Evolutionary conservation across 2,797 vertebrate species (phyloP), one percentile per base, ranked within the genome.

Genomic region (Falco peregrinus): DNA sequence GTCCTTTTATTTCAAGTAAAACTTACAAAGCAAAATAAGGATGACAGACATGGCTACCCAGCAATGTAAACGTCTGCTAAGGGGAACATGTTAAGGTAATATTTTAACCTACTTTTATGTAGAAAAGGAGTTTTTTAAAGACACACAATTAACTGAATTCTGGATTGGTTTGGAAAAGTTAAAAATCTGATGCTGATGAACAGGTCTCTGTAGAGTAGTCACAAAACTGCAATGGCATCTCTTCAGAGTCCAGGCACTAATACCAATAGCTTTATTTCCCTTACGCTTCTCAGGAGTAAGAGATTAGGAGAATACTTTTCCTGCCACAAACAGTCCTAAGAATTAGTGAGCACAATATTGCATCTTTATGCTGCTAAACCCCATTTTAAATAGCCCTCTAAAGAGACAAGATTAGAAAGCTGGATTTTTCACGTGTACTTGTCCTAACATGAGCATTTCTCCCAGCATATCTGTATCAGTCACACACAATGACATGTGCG

Each of bases 231-330:
- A 84, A 21, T 29, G 47, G 39, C 43, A 68, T 70, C 37, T 74
- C n/a, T 90, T 86, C 61, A 67, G 85, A 92, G 57, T 87, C 84
- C 60, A 87, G 69, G 37, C 54, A 26, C 60, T 92, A 79, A 76
- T 82, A 90, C 28, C 61, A 64, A 39, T 47, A 57, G 35, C 43
- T 94, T 93, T 84, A 79, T 84, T 95, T 93, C 67, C 59, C 64
- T 93, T 75, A 79, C 48, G 48, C 45, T 84, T 93, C 92, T 93
- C 48, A 48, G 43, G 76, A 90, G 41, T 63, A 75, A 5, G 14
- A 85, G 37, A 88, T 84, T 78, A 93, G 35, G 56, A 94, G 22
- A 94, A 84, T 11, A 74, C 29, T 91, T 93, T 74, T 41, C 43
- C 60, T 83, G 50, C 61, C 63, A 80, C 51, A 75, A 92, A 82